phyloP scores from a whole-genome alignment of 1,140 invertebrate genomes.

The Drosophila melanogaster region DNA sequence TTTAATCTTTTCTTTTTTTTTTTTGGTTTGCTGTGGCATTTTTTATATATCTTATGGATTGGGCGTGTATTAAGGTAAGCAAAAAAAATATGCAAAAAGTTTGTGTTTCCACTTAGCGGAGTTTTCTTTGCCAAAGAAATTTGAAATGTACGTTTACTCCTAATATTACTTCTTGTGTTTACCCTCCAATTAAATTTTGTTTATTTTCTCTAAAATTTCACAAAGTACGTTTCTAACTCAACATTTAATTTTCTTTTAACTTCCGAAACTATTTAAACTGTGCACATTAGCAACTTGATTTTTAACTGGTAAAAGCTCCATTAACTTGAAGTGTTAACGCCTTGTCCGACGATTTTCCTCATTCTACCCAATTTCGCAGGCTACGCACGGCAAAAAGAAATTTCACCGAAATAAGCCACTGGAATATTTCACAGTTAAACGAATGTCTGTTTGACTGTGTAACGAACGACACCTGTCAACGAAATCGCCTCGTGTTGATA shows the following conservation, averaged over 20 bases:
- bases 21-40: neutral
- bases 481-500: conserved; percentile 28
- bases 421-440: conserved; percentile 51
- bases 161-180: too few relatives aligned
- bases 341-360: conserved; percentile 51
- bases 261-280: neutral
- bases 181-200: too few relatives aligned
- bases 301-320: conserved; percentile 44
- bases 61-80: conserved; percentile 32
- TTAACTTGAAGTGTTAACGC: conserved; percentile 64
- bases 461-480: conserved; percentile 67
- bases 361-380: conserved; percentile 73
- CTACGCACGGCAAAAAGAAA: conserved; percentile 63
- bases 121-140: conserved; percentile 13
- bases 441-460: conserved; percentile 12
- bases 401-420: conserved; percentile 57
- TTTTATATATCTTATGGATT: conserved; percentile 16
- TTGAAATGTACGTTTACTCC: neutral
- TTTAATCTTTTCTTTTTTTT: neutral
- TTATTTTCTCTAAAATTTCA: too few relatives aligned
- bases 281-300: neutral
- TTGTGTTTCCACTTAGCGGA: conserved; percentile 52
- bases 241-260: neutral
- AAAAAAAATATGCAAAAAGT: conserved; percentile 31
- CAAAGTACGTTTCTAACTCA: too few relatives aligned